A percentile compares a stretch with the other conserved stretches of the same genome.
These are phyloP conservation scores for Electrona antarctica DNA, from an alignment of 2,113 vertebrate species.

Conservation along the genomic window DNA sequence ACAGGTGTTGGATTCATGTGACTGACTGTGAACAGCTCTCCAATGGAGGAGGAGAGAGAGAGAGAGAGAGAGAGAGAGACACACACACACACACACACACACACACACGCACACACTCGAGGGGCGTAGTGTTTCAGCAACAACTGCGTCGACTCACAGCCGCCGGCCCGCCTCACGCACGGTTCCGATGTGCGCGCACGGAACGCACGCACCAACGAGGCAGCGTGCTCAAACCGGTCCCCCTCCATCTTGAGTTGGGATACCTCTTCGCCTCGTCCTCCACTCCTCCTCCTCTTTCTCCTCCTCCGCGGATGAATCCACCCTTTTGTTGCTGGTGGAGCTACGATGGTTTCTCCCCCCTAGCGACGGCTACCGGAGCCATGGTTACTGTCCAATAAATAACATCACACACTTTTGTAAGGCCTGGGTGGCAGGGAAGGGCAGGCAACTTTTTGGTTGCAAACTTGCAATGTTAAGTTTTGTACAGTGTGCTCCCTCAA, in stretches of 20 bases:
- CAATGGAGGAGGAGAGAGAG: constrained; percentile 21
- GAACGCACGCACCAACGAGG: no score
- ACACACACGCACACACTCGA: no score
- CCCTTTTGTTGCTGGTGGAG: constrained; percentile 79
- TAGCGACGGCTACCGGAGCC: constrained; percentile 82
- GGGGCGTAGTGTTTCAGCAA: constrained; percentile 63
- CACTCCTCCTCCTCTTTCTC: constrained; percentile 16
- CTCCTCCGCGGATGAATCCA: constrained; percentile 55
- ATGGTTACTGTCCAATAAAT: constrained; percentile 63
- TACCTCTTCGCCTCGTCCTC: constrained; percentile 47
- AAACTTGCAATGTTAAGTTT: no score
- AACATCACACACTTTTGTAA: constrained; percentile 53
- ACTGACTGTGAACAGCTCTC: constrained; percentile 1
- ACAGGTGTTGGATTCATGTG: not conserved
- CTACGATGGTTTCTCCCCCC: constrained; percentile 81
- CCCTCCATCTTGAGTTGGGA: constrained; percentile 29
- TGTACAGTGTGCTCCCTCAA: no score
- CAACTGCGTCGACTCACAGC: constrained; percentile 55
- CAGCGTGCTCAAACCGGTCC: no score
- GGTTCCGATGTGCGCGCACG: no score
- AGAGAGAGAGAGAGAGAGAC: not conserved
- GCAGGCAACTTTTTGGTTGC: no score
- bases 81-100: no score
- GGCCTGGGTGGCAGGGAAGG: no score
- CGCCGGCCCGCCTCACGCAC: not conserved